Conservation (phyloP, 2,797 vertebrate species). For the Platalea minor region DNA sequence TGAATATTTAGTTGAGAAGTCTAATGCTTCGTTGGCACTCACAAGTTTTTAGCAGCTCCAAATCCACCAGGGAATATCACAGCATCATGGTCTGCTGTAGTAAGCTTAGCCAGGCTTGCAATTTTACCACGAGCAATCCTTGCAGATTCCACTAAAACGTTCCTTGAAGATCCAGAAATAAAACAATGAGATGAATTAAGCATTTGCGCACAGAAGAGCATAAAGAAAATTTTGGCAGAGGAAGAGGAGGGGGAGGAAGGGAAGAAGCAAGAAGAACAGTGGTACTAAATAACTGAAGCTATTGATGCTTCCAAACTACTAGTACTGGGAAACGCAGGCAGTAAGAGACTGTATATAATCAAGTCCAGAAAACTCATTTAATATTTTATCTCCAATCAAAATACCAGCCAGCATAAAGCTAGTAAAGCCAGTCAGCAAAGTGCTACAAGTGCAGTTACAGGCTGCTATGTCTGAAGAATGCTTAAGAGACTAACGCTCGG, state of each 20-base stretch:
- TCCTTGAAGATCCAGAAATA: slow-evolving; percentile 68
- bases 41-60: slow-evolving; percentile 88
- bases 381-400: neutral
- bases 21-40: slow-evolving; percentile 41
- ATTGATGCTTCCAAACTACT: neutral
- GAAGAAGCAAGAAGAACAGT: neutral
- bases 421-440: neutral
- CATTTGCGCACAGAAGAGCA: neutral
- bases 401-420: neutral
- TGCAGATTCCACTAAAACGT: slow-evolving; percentile 83
- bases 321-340: neutral
- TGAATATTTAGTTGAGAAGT: neutral
- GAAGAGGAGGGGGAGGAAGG: neutral
- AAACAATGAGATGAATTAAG: neutral
- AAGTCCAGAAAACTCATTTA: neutral
- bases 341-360: neutral
- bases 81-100: slow-evolving; percentile 77
- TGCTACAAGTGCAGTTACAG: neutral
- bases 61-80: slow-evolving; percentile 88
- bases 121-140: slow-evolving; percentile 86
- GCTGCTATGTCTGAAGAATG: neutral
- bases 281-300: neutral
- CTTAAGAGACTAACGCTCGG: neutral
- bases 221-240: neutral
- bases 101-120: slow-evolving; percentile 75